These are phyloP conservation scores for Cylas formicarius DNA, from an alignment of 1,140 invertebrate genomes.

Conservation along the genomic window DNA sequence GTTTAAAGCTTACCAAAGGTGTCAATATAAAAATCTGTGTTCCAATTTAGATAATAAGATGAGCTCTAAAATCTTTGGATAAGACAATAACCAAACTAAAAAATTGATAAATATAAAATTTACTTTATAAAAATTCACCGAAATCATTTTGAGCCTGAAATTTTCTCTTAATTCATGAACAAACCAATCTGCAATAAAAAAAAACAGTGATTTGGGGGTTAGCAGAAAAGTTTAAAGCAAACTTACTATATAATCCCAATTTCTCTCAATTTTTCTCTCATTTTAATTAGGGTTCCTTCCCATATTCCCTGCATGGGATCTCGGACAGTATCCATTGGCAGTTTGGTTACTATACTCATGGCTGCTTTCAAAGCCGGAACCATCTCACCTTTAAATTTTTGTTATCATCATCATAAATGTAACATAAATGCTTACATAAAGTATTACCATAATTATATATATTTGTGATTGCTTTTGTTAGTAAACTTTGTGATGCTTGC, in stretches of 20 bases:
- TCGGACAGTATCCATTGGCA: slow-evolving; percentile 26
- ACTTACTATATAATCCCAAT: slow-evolving; percentile 31
- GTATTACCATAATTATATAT: slow-evolving; percentile 30
- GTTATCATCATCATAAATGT: neutral
- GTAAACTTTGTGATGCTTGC: slow-evolving; percentile 29
- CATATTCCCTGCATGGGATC: slow-evolving; percentile 32
- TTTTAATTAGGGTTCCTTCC: slow-evolving; percentile 31
- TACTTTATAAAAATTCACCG: too few relatives aligned
- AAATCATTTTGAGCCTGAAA: too few relatives aligned
- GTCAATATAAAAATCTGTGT: too few relatives aligned
- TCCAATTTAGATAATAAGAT: too few relatives aligned
- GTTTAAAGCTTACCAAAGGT: too few relatives aligned
- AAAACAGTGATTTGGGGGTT: too few relatives aligned
- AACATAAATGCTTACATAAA: neutral
- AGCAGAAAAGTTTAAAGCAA: too few relatives aligned
- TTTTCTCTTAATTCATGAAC: too few relatives aligned
- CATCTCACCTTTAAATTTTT: slow-evolving; percentile 24
- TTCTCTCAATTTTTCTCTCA: slow-evolving; percentile 30
- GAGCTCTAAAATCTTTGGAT: too few relatives aligned
- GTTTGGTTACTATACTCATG: slow-evolving; percentile 30
- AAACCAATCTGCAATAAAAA: too few relatives aligned
- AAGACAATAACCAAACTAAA: too few relatives aligned
- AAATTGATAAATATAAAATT: too few relatives aligned
- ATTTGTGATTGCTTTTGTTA: slow-evolving; percentile 28
- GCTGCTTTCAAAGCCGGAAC: slow-evolving; percentile 31